phyloP scores from a whole-genome alignment of 2,113 vertebrate genomes.

The Neotoma lepida region DNA sequence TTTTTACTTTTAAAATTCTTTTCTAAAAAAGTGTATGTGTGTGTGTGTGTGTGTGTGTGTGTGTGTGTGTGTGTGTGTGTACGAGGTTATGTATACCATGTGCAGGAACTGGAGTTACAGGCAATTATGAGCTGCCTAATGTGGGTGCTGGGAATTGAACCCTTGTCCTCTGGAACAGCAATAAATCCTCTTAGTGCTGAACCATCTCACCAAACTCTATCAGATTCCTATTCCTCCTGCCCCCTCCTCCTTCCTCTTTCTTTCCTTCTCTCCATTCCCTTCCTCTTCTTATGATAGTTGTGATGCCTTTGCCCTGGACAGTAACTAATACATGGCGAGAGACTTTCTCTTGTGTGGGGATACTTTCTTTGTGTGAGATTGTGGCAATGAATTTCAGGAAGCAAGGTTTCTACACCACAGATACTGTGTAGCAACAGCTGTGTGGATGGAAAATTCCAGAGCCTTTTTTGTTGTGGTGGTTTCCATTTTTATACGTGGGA shows the following conservation, averaged over 20 bases:
- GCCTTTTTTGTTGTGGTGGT: not conserved
- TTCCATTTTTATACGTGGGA: conserved; percentile 48
- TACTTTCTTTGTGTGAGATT: not conserved
- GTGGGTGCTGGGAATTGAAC: not conserved
- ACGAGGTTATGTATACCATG: not conserved
- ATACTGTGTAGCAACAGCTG: conserved; percentile 46
- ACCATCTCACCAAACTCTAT: too few relatives aligned
- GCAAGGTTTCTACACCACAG: not conserved
- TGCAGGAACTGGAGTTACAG: not conserved
- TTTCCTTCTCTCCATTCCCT: not conserved
- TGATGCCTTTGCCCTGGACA: not conserved
- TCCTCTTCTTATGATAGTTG: not conserved
- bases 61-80: not conserved
- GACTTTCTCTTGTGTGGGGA: not conserved
- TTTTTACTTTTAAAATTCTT: not conserved
- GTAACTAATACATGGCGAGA: not conserved
- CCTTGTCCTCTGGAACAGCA: not conserved
- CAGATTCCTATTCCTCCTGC: not conserved
- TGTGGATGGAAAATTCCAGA: conserved; percentile 63
- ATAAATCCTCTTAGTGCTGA: not conserved
- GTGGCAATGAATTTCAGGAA: not conserved
- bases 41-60: not conserved
- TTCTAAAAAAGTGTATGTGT: not conserved
- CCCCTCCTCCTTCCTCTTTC: not conserved
- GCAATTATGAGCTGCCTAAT: not conserved